Evolutionary conservation across 2,797 vertebrate genomes (phyloP), one percentile per base, ranked within the genome.

Genomic region (Loris lydekkerianus): DNA sequence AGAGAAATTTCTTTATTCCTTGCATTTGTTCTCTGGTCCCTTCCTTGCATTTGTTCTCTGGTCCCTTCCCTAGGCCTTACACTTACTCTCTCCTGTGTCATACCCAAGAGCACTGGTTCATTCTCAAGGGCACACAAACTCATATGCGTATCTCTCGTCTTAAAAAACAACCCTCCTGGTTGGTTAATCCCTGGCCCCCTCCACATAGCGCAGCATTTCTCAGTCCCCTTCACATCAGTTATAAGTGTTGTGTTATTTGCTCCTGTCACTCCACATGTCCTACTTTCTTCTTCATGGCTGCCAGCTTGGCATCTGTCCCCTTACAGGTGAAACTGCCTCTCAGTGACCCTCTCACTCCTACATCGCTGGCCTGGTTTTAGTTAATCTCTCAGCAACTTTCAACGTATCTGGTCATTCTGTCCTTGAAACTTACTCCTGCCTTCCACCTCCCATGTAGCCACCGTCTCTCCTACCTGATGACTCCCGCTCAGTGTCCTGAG

Each of bases 281-380:
- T 25, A 37, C 25, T 40, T 76, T 34, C 61, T 76, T 60, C n/a
- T 53, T 13, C 61, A 25, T 1, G 25, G n/a, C 31, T 23, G 31
- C 40, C 53, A 23, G n/a, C 34, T 56, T 3, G 43, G 29, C 7
- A 0, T 43, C 73, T 15, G 1, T 49, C 21, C 43, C 9, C 46
- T 15, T 25, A 25, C 14, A 29, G 21, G 58, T 34, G 13, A 53
- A 23, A 46, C 9, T 0, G 1, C 5, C 34, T 53, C 67, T 80
- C 53, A 8, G 14, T 0, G 37, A 3, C 29, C 14, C 14, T 46
- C 14, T 2, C 10, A 61, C 25, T 10, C 15, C n/a, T 13, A 0
- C 25, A 0, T 10, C 11, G 29, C 37, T 10, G 10, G 34, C 34
- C 15, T 78, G 7, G 13, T 46, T 58, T 37, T 8, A 27, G 31